Evolutionary conservation across 2,113 vertebrate genomes (phyloP), one percentile per base, ranked within the genome.

Genomic region (Ciconia stormi): DNA sequence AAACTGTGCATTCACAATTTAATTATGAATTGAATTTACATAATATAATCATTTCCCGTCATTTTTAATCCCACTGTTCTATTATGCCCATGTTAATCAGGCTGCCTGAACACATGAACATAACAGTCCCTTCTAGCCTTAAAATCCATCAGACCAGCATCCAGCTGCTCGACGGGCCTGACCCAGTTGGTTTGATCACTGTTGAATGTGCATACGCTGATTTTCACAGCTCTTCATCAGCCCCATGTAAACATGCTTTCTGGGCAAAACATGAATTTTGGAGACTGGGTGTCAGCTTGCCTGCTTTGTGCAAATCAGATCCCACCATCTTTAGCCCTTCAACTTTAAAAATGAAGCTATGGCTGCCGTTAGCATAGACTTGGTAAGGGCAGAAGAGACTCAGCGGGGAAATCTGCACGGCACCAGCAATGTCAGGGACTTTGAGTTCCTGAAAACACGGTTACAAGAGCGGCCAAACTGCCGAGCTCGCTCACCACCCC

Each of bases 151-250:
- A 25, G 42, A 15, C 0, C 22, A 29, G 42, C 0, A 1, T 17
- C 61, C 82, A 56, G 61, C 61, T 61, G 61, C 61, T 19, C 0
- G 2, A 19, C 2, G 0, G 34, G 34, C 17, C 38, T 36, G 29
- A 5, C 65, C 36, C 22, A 3, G 27, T 38, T 6, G 13, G 9
- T 26, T 30, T 4, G 0, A 1, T 16, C 16, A 0, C 40, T 7
- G n/a, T 4, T n/a, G 23, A 29, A 46, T 0, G 1, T 14, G 18
- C 5, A 11, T 4, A 6, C 3, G 0, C 23, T 13, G 30, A 40
- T 42, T n/a, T 20, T 21, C 50, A 16, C 23, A n/a, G 53, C 46
- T 40, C 34, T 25, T 38, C 3, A 0, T 30, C 58, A 58, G 81
- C 66, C 27, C 50, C 30, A 2, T 4, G 16, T 13, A 18, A 36